Evolutionary conservation across 1,140 invertebrate genomes (phyloP).

Genomic region (Akabosia matsudoensis): DNA sequence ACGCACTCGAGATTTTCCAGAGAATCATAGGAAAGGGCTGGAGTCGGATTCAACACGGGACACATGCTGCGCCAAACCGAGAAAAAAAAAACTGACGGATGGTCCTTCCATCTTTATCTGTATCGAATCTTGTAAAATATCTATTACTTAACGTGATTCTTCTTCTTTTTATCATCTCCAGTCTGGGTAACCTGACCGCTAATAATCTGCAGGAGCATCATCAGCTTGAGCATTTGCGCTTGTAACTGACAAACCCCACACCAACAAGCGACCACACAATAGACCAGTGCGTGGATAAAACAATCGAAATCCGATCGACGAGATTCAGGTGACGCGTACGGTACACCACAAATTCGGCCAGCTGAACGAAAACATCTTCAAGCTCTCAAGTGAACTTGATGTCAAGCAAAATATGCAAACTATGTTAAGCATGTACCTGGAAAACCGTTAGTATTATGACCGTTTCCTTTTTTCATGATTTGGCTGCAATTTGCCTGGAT

Average conservation of each 20-base stretch:
- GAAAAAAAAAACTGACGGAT: slow-evolving; percentile 4
- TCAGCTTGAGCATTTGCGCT: not conserved
- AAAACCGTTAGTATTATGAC: too few relatives aligned
- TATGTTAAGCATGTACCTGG: too few relatives aligned
- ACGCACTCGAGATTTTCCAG: not conserved
- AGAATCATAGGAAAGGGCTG: not conserved
- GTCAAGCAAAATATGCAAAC: too few relatives aligned
- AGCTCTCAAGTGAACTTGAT: too few relatives aligned
- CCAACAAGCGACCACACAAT: not conserved
- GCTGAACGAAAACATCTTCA: too few relatives aligned
- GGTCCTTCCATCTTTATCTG: slow-evolving; percentile 11
- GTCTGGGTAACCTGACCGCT: slow-evolving; percentile 3
- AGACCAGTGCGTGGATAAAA: too few relatives aligned
- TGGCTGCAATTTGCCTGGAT: too few relatives aligned
- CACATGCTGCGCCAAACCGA: slow-evolving; percentile 18
- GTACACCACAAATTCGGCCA: too few relatives aligned
- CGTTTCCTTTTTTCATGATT: too few relatives aligned
- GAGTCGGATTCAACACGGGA: not conserved
- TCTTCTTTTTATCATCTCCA: not conserved
- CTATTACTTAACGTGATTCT: not conserved
- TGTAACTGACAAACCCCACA: not conserved
- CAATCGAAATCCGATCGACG: not conserved
- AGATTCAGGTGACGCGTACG: not conserved
- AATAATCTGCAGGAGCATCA: not conserved
- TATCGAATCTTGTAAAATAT: slow-evolving; percentile 18